Evolutionary conservation across 2,888 invertebrate genomes (phyloP).

Genomic region (Microplitis deprimator): DNA sequence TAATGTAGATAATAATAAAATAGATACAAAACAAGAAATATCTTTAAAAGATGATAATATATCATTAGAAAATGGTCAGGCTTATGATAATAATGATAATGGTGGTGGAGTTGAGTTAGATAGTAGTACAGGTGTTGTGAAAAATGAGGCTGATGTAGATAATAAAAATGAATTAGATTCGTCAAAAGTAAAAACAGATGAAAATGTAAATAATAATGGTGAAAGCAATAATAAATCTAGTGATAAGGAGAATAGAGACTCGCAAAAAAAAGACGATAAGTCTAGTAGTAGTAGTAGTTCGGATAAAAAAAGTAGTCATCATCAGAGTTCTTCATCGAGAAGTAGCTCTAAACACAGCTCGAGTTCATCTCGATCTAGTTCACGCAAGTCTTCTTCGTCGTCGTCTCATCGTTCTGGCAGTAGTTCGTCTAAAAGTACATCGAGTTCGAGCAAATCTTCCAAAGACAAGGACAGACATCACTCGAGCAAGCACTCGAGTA

Average conservation of each 20-base stretch:
- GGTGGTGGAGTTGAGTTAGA: constrained; percentile 48
- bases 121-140: constrained; percentile 59
- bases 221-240: constrained; percentile 72
- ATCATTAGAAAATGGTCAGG: constrained; percentile 41
- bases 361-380: constrained; percentile 59
- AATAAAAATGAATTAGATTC: constrained; percentile 47
- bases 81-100: constrained; percentile 49
- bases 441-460: constrained; percentile 62
- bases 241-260: constrained; percentile 72
- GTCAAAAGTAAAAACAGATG: constrained; percentile 50
- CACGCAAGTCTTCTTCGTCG: constrained; percentile 39
- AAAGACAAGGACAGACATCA: constrained; percentile 63
- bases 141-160: constrained; percentile 56
- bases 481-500: constrained; percentile 47
- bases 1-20: constrained; percentile 55
- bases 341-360: constrained; percentile 62
- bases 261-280: constrained; percentile 72
- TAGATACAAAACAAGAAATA: constrained; percentile 58
- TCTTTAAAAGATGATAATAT: constrained; percentile 51
- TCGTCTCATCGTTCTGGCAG: constrained; percentile 59
- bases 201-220: constrained; percentile 54
- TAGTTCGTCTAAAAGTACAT: constrained; percentile 57
- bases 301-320: constrained; percentile 67
- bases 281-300: constrained; percentile 62
- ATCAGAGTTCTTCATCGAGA: constrained; percentile 67